Base-by-base conservation (phyloP, 23 tunicate genomes). In the Halocynthia roretzi region DNA sequence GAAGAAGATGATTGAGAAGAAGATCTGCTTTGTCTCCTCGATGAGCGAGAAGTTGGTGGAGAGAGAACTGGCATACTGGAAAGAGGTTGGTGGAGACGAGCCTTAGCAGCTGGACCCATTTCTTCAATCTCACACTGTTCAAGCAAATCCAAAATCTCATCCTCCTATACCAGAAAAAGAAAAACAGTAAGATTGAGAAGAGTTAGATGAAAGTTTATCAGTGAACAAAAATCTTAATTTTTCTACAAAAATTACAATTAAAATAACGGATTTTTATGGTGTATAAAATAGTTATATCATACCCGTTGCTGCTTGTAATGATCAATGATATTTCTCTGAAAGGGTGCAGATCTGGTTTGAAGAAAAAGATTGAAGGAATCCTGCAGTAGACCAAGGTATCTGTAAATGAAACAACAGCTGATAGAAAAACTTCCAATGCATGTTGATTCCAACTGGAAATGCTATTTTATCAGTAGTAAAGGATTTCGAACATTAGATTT, bases 91-190 rank as follows among this genome's bases (percentile, higher is more conserved):
- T 76, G 56, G 22, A 20, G 70, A 10, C 31, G 15, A 10, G 70
- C 22, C 5, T 56, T 53, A 17, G 49, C 63, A 21, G 17, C 15
- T 7, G 78, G 83, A 6, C 18, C 54, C 40, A 77, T 62, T 53
- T 87, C 93, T 62, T 87, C 93, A 18, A 58, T 70, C 53, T 87
- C 93, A 54, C 93, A 87, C 72, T 87, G 86, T 71, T 82, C 93
- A 48, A 87, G 81, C 79, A 87, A 15, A 62, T 82, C 80, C 19
- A 87, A 60, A 8, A 87, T 62, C 55, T 78, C 83, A 78, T 87
- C 87, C 56, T 87, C 93, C 93, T 84, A 63, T 8, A 77, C 4
- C 12, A 68, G 19, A 19, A 68, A 68, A 68, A 68, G 2, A 15
- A 19, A 18, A 11, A 68, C 72, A 19, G 5, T 68, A 12, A 68